Percentiles rank a stretch among this genome's conserved stretches.
These are phyloP conservation scores for Semnornis frantzii DNA, from an alignment of 2,113 vertebrate genomes.

Conservation along the genomic window DNA sequence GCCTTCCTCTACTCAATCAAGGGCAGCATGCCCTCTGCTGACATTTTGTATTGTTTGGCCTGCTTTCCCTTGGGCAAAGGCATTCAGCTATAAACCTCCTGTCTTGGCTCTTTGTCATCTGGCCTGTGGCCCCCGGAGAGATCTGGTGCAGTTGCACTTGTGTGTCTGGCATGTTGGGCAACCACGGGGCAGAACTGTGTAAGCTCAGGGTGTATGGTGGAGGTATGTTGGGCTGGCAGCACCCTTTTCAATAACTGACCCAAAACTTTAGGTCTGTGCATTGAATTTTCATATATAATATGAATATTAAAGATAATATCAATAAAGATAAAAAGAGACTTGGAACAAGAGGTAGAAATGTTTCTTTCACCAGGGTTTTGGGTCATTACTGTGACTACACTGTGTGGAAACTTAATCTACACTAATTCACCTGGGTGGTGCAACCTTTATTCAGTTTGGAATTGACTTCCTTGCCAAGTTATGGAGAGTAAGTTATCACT, in stretches of 20 bases:
- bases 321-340: not conserved
- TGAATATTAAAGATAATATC: too few relatives aligned
- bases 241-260: not conserved
- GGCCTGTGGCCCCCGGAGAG: constrained; percentile 19
- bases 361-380: not conserved
- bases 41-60: constrained; percentile 59
- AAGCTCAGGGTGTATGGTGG: not conserved
- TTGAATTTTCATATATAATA: not conserved
- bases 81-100: constrained; percentile 34
- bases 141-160: not conserved
- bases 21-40: constrained; percentile 56
- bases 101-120: constrained; percentile 40
- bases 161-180: not conserved
- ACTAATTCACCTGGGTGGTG: not conserved
- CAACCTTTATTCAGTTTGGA: not conserved
- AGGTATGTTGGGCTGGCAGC: too few relatives aligned
- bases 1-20: constrained; percentile 56
- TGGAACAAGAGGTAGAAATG: not conserved
- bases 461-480: not conserved
- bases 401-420: not conserved
- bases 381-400: not conserved
- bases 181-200: not conserved
- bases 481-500: not conserved
- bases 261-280: not conserved
- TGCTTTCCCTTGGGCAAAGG: constrained; percentile 53